Evolutionary conservation across 1,140 invertebrate species (phyloP).

Genomic region (Drosophila fuyamai): DNA sequence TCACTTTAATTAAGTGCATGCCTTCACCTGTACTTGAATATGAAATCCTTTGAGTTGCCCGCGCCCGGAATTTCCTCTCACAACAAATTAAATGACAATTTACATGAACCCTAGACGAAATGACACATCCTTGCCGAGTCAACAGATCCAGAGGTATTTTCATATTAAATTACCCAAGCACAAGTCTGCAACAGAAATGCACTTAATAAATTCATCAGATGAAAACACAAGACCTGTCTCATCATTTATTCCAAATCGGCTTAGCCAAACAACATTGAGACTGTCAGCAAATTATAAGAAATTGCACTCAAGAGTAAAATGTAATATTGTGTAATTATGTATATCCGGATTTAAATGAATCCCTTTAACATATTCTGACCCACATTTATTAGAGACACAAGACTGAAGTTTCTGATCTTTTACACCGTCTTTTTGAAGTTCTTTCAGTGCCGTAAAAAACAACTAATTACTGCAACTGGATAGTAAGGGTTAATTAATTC

Average conservation of each 20-base stretch:
- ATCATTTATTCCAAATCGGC: constrained; percentile 21
- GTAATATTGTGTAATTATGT: neutral
- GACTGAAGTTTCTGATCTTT: neutral
- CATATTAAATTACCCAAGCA: constrained; percentile 40
- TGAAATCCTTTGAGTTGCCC: constrained; percentile 52
- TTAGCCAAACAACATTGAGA: constrained; percentile 4
- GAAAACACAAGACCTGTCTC: constrained; percentile 7
- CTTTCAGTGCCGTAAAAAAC: constrained; percentile 6
- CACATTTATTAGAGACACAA: neutral
- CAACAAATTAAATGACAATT: constrained; percentile 46
- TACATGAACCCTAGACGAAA: constrained; percentile 13
- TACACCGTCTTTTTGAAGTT: constrained; percentile 4
- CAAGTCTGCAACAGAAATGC: constrained; percentile 1
- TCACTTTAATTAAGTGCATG: constrained; percentile 73
- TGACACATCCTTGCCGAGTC: constrained; percentile 11
- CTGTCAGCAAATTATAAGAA: constrained; percentile 12
- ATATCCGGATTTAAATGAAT: neutral
- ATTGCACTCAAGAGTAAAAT: constrained; percentile 1
- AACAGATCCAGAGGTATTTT: constrained; percentile 32
- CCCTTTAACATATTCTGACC: neutral
- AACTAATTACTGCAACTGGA: constrained; percentile 27
- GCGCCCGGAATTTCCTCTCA: neutral
- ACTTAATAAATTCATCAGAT: constrained; percentile 10
- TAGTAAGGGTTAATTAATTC: constrained; percentile 28
- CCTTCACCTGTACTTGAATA: constrained; percentile 44